Percentiles rank a stretch among this genome's conserved stretches.
phyloP scores from a whole-genome alignment of 1,140 invertebrate species.

The Drosophila micromelanica region DNA sequence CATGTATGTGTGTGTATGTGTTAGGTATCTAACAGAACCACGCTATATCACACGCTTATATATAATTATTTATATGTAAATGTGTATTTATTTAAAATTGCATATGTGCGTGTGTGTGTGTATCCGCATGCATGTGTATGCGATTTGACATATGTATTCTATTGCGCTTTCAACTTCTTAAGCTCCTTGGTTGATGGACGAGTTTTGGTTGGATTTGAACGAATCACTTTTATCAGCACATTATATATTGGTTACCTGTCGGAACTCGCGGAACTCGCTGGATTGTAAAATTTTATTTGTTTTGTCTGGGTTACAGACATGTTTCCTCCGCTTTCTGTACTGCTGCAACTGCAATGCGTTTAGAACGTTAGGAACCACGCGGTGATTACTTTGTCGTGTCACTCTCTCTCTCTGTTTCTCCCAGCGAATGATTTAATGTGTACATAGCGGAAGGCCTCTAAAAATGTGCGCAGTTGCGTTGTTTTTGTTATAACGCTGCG shows the following conservation, averaged over 20 bases:
- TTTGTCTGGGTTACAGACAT: constrained; percentile 76
- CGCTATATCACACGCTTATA: constrained; percentile 31
- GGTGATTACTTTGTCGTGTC: constrained; percentile 69
- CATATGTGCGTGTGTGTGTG: constrained; percentile 8
- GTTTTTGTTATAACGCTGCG: not conserved
- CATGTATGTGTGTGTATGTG: constrained; percentile 13
- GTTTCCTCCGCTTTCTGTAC: constrained; percentile 39
- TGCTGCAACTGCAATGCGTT: constrained; percentile 59
- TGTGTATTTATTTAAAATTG: constrained; percentile 21
- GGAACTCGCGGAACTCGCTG: constrained; percentile 92
- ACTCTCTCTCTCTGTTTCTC: constrained; percentile 24
- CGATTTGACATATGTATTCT: constrained; percentile 31
- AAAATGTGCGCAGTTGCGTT: constrained; percentile 36
- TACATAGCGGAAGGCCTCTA: constrained; percentile 18
- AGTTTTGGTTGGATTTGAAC: constrained; percentile 54
- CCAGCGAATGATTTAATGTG: not conserved
- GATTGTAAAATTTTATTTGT: constrained; percentile 86
- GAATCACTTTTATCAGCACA: constrained; percentile 43
- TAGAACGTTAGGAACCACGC: constrained; percentile 55
- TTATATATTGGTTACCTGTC: constrained; percentile 87
- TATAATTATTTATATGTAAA: constrained; percentile 29
- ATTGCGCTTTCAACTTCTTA: constrained; percentile 42
- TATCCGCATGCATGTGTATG: constrained; percentile 27
- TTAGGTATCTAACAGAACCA: constrained; percentile 26
- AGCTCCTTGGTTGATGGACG: constrained; percentile 39